Evolutionary conservation across 2,888 invertebrate genomes (phyloP), one percentile per base, ranked within the genome.

Genomic region (Phengaris alcon): DNA sequence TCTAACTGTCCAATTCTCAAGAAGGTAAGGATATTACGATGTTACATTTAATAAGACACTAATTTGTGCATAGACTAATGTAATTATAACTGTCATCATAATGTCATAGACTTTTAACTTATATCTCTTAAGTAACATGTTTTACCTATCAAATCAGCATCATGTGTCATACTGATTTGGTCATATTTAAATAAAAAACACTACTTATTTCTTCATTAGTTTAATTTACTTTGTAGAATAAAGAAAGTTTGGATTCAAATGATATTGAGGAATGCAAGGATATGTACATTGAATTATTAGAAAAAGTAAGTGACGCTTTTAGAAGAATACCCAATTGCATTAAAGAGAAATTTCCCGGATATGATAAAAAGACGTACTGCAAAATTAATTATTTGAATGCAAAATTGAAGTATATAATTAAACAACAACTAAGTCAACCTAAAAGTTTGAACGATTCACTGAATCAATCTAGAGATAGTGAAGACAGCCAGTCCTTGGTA

Each of bases 241-340:
- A 75, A 69, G 54, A 59, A n/a, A 13, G 15, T 51, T 68, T 78
- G 48, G 76, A 75, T 46, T 15, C 74, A 22, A 77, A 81, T 80
- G 84, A 90, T 13, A 82, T 81, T 77, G 87, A 90, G 22, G 81
- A 86, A 76, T 92, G 90, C 75, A 95, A 94, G 84, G 87, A 88
- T 74, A 90, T 94, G 78, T 95, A 96, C 79, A 89, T 94, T 78
- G 93, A 95, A 81, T 83, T 96, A 59, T 86, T 96, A 81, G 95
- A 96, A 81, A 96, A 95, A 86, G 94, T 95, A 81, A 94, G 93
- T 78, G 87, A 87, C 44, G 94, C 95, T 0, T 94, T 96, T 79
- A 95, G 95, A 80, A 94, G 94, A 87, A 95, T 96, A 80, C 96
- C 96, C 1, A 87, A 94, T 13, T 89, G 93, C 78, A 93, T 95